Base-by-base conservation (phyloP, 2,888 invertebrate species). In the Acronicta aceris region DNA sequence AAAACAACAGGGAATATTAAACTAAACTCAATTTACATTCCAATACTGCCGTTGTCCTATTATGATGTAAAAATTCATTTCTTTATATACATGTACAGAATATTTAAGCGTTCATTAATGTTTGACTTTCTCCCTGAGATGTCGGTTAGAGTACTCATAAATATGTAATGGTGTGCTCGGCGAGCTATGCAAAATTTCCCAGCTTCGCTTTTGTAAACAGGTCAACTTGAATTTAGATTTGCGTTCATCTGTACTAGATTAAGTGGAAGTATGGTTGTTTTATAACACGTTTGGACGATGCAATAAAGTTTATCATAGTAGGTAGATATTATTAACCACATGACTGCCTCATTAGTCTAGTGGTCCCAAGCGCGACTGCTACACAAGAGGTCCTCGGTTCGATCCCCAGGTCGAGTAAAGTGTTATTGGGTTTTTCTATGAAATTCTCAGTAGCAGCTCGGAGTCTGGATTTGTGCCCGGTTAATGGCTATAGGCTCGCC, bases 61-160 rank as follows among this genome's bases (percentile, higher is more conserved):
- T 89, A 88, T 89, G 78, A 90, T 89, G 89, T 88, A 89, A 91
- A 92, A 91, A 90, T 87, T 89, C 87, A 88, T 90, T 90, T 90
- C 87, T 89, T 87, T 90, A 90, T 92, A 89, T 90, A 90, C 89
- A 91, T 89, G 89, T 89, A 89, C 87, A 83, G 91, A 93, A 94
- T 93, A 92, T 92, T 91, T 87, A 89, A 91, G 81, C 89, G 83
- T 90, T 92, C 92, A 93, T 93, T 93, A 93, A 93, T 93, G 88
- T 93, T 93, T 91, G 89, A 93, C 87, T 92, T 93, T 90, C 90
- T 89, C 90, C 86, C 86, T 79, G 85, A 89, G 89, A 92, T 92
- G 86, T 81, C 86, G 77, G 84, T 81, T 87, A 89, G 86, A 89
- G 87, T 89, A 82, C 89, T 94, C 93, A 94, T 94, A 94, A 94